These are phyloP conservation scores for Diplolepis rosae DNA, from an alignment of 2,888 invertebrate species.

Conservation along the genomic window DNA sequence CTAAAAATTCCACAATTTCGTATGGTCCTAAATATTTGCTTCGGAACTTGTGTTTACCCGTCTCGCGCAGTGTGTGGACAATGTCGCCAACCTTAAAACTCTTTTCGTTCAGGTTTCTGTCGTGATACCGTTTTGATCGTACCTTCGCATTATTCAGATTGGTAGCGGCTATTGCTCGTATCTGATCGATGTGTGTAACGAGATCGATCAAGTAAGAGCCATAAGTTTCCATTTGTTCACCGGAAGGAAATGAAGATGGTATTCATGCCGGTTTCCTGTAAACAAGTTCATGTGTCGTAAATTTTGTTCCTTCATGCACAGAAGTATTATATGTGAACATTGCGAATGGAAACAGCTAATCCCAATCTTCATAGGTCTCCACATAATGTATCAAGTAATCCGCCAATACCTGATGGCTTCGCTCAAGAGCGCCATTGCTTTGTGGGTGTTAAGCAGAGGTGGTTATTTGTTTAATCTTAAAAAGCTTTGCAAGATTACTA, in stretches of 20 bases:
- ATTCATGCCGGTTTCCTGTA: slow-evolving; percentile 37
- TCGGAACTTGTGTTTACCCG: background rate
- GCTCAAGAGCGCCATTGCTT: slow-evolving; percentile 45
- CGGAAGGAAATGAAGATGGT: background rate
- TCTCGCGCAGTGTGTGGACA: background rate
- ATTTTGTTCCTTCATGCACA: slow-evolving; percentile 38
- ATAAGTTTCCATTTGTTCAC: background rate
- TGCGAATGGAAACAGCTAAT: slow-evolving; percentile 43
- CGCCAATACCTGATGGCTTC: slow-evolving; percentile 41
- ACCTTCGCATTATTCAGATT: background rate
- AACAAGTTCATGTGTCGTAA: slow-evolving; percentile 42
- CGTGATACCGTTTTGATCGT: background rate
- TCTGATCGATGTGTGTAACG: background rate
- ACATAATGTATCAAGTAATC: slow-evolving; percentile 48
- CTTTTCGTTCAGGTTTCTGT: background rate
- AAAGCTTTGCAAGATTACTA: slow-evolving; percentile 39
- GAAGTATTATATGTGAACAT: slow-evolving; percentile 42
- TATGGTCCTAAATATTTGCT: background rate
- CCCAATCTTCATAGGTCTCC: too few relatives aligned
- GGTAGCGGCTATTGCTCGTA: background rate
- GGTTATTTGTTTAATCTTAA: slow-evolving; percentile 42
- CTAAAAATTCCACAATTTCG: background rate
- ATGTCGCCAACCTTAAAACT: background rate
- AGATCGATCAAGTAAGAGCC: background rate
- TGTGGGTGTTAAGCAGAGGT: slow-evolving; percentile 46